These are phyloP conservation scores for Pithys albifrons DNA, from an alignment of 2,113 vertebrate genomes.

Conservation along the genomic window DNA sequence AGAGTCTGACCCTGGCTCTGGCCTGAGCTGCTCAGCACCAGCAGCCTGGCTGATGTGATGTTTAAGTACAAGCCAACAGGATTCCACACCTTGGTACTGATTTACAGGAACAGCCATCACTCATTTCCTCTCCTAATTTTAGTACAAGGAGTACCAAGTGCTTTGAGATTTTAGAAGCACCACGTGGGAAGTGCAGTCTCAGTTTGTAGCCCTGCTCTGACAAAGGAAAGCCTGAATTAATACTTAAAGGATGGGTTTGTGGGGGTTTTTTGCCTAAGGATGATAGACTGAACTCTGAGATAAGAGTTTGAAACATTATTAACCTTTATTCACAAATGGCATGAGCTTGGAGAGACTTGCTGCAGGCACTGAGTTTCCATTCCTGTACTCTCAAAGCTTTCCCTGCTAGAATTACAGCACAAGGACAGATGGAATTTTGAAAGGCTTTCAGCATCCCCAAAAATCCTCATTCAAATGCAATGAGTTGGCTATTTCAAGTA, in stretches of 20 bases:
- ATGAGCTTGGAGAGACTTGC: background rate
- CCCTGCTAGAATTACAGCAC: background rate
- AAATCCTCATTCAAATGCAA: background rate
- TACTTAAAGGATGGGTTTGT: background rate
- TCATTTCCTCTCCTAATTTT: background rate
- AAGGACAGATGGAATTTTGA: background rate
- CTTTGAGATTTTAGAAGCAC: background rate
- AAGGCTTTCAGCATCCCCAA: background rate
- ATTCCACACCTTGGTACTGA: background rate
- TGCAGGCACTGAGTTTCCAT: background rate
- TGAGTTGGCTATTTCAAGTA: background rate
- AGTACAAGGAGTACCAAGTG: background rate
- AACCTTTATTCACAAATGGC: background rate
- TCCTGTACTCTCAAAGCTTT: background rate
- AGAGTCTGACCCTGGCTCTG: background rate
- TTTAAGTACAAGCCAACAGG: background rate
- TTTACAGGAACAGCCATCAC: background rate
- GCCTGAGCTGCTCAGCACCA: background rate
- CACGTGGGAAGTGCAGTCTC: background rate
- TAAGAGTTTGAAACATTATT: background rate
- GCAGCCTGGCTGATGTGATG: background rate
- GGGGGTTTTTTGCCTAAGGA: background rate
- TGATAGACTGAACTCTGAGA: background rate
- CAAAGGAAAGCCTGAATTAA: background rate
- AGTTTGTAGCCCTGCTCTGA: background rate